A percentile compares a stretch with the other conserved stretches of the same genome.
Evolutionary conservation across 2,113 vertebrate species (phyloP).

Genomic region (Laticauda colubrina): DNA sequence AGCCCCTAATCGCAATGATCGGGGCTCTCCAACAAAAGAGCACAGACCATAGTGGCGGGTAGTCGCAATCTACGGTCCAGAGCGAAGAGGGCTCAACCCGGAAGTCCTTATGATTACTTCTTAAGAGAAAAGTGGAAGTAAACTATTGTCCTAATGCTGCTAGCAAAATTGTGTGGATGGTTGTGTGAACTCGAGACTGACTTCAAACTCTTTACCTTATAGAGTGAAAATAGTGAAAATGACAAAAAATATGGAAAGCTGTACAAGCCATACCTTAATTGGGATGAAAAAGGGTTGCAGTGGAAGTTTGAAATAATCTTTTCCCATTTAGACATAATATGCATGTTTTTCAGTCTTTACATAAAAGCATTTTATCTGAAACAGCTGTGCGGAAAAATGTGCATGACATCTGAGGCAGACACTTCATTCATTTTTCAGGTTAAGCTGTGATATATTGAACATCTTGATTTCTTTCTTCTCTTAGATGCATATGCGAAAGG

Average conservation of each 20-base stretch:
- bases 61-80: too few species aligned
- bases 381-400: background rate
- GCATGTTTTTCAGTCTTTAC: background rate
- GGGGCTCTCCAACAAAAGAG: too few species aligned
- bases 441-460: background rate
- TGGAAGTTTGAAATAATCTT: background rate
- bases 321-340: background rate
- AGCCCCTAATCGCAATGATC: too few species aligned
- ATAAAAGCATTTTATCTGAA: background rate
- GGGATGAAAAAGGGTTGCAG: background rate
- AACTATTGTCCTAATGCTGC: background rate
- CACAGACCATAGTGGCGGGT: too few species aligned
- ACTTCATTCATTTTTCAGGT: background rate
- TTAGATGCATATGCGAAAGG: slow-evolving; percentile 85
- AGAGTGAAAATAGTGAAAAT: background rate
- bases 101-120: background rate
- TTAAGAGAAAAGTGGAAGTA: background rate
- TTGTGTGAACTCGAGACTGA: background rate
- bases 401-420: background rate
- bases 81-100: too few species aligned
- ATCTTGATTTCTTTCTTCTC: slow-evolving; percentile 1
- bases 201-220: background rate
- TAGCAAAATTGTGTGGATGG: background rate
- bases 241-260: background rate
- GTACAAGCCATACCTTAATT: background rate